A percentile compares a stretch with the other conserved stretches of the same genome.
Evolutionary conservation across 30 jellyfish, hydroid and myxozoan species (phyloP).

Genomic region (Turritopsis dohrnii): DNA sequence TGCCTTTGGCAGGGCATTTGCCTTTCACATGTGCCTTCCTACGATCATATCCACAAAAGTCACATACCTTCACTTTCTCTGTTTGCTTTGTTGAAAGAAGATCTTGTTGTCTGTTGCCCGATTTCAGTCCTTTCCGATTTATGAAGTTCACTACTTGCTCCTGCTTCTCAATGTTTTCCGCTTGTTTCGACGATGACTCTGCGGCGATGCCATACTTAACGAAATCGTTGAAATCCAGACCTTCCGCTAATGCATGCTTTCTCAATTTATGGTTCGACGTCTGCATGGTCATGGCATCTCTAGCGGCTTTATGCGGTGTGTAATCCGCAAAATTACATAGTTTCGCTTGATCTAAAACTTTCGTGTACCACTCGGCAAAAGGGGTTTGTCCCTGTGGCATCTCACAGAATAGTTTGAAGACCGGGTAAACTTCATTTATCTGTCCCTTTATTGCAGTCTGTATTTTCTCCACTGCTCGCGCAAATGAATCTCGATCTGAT

Average conservation of each 20-base stretch:
- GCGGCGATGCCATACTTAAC: not conserved
- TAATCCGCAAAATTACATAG: not conserved
- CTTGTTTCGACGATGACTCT: not conserved
- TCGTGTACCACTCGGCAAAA: not conserved
- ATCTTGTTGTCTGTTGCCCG: not conserved
- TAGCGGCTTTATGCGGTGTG: conserved; percentile 23
- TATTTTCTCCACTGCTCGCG: conserved; percentile 16
- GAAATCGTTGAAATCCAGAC: not conserved
- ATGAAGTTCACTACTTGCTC: not conserved
- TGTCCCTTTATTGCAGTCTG: conserved; percentile 4
- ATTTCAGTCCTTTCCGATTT: not conserved
- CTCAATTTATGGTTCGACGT: conserved; percentile 29
- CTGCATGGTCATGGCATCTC: conserved; percentile 39
- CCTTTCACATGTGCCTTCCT: conserved; percentile 2
- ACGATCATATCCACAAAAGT: conserved; percentile 4
- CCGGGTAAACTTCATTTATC: conserved; percentile 25
- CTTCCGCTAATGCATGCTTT: conserved; percentile 10
- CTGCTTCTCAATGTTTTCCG: not conserved
- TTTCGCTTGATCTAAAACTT: not conserved
- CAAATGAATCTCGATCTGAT: conserved; percentile 20
- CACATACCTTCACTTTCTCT: not conserved
- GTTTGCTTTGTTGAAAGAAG: not conserved
- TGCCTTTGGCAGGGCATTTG: too few relatives aligned
- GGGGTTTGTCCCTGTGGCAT: conserved; percentile 32
- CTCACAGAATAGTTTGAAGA: conserved; percentile 35